Conservation (phyloP, 2,888 invertebrate species). For the Odontothrips loti region DNA sequence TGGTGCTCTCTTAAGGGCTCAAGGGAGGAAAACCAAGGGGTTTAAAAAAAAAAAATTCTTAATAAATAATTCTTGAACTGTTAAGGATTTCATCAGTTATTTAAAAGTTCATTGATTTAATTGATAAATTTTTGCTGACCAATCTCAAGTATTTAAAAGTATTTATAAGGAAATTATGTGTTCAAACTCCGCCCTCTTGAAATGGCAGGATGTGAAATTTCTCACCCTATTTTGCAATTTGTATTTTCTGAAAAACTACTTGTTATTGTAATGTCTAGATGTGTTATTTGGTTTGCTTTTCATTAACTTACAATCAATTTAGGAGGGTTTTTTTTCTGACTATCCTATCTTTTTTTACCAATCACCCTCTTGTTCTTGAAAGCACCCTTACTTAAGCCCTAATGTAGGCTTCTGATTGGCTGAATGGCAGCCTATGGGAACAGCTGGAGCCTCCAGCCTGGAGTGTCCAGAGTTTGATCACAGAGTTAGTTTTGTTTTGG, state of each 20-base stretch:
- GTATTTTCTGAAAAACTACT: too few species aligned
- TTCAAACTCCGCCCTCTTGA: not conserved
- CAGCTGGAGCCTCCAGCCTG: not conserved
- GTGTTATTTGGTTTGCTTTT: too few species aligned
- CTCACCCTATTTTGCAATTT: too few species aligned
- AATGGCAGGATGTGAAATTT: not conserved
- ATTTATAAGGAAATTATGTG: not conserved
- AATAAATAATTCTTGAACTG: too few species aligned
- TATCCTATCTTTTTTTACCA: not conserved
- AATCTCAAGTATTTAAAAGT: not conserved
- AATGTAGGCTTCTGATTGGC: not conserved
- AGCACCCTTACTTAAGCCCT: not conserved
- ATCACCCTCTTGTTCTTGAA: not conserved
- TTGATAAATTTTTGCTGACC: not conserved
- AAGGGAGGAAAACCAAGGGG: too few species aligned
- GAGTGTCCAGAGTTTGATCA: too few species aligned
- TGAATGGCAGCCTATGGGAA: not conserved
- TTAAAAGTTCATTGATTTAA: not conserved
- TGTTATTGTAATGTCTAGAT: too few species aligned
- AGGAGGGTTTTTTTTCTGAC: not conserved
- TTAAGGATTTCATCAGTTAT: not conserved
- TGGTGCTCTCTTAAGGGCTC: too few species aligned
- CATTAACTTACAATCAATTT: not conserved
- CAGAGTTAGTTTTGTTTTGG: not conserved
- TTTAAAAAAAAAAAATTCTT: too few species aligned